Evolutionary conservation across 2,797 vertebrate genomes (phyloP), one percentile per base, ranked within the genome.

Genomic region (Thalassophryne amazonica): DNA sequence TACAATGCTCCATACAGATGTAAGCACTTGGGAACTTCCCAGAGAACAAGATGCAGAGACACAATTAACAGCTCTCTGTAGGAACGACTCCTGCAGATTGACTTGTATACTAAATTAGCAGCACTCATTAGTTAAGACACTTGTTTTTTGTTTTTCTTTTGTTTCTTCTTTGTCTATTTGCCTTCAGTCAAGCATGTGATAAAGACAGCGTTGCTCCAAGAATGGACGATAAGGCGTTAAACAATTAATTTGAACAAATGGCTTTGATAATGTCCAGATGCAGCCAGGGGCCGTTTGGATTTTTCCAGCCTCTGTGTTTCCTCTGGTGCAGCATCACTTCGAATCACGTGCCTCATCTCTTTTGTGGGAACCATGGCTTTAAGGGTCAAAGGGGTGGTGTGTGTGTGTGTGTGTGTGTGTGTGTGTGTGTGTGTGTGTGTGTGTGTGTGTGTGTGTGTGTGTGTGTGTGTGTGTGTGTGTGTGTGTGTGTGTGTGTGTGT

Each of bases 311-410:
- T 43, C 42, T 41, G 37, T 50, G 30, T 56, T 17, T 27, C 27
- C 57, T 65, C 45, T 27, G n/a, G 53, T 41, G 50, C 13, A 15
- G 57, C 61, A 60, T 65, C 56, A 31, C 56, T 70, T 73, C 60
- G 54, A 50, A 67, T 59, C 63, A 60, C 38, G 19, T 52, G 47
- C 35, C 60, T 61, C 59, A 59, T 69, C 64, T 76, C 61, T 58
- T 48, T 42, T 43, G 60, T 52, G 51, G 53, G 62, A 81, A 73
- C 54, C 20, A 55, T 70, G 76, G 60, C 73, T 65, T 62, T 68
- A 43, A 59, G 68, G 69, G 77, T 84, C 75, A 79, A 49, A 56
- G 64, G 47, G 37, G 54, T 36, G 50, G n/a, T n/a, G n/a, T n/a
- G n/a, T n/a, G n/a, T n/a, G n/a, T n/a, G n/a, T n/a, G n/a, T n/a